Base-by-base conservation (phyloP, 2,797 vertebrate species). In the Chanos chanos region DNA sequence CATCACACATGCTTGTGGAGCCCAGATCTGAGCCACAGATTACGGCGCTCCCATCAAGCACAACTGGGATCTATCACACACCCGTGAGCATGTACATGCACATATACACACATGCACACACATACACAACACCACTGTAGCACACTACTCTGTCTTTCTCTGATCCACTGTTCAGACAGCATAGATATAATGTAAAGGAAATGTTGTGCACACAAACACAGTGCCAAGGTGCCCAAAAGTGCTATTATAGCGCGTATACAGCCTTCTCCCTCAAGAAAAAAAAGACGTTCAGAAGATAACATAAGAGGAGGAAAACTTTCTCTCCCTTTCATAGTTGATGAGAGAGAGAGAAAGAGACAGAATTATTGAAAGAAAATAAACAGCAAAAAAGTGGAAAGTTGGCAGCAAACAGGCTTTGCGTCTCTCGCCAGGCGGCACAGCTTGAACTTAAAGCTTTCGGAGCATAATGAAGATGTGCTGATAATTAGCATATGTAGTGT, bases 401-500 rank as follows among this genome's bases (percentile, higher is more conserved):
- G 93, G 91, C 89, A 95, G 89, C 88, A 88, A 91, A 89, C 79
- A 90, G 90, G 90, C 91, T 92, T 78, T 72, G 80, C 87, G 87
- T 81, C 85, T 83, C 90, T 89, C 93, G 92, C 92, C 94, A 95
- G 94, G 91, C 92, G 87, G 93, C 94, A 95, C 96, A 98, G 96
- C 96, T 97, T 98, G 96, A 98, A 96, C 95, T 94, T 97, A 97
- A 97, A 98, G 96, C 94, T 93, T 93, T 91, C 92, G 93, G 94
- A 94, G 93, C 93, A 92, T 97, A 94, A 96, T 94, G 94, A 96
- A 96, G 93, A 95, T 95, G 94, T 96, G 95, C 93, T 92, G 93
- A 93, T 97, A 97, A 99, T 99, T 97, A 98, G 95, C 96, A 99
- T 98, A 98, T 97, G 95, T 95, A 94, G 92, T 94, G 95, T 89